Evolutionary conservation across 2,888 invertebrate genomes (phyloP), one percentile per base, ranked within the genome.

Genomic region (Diloba caeruleocephala): DNA sequence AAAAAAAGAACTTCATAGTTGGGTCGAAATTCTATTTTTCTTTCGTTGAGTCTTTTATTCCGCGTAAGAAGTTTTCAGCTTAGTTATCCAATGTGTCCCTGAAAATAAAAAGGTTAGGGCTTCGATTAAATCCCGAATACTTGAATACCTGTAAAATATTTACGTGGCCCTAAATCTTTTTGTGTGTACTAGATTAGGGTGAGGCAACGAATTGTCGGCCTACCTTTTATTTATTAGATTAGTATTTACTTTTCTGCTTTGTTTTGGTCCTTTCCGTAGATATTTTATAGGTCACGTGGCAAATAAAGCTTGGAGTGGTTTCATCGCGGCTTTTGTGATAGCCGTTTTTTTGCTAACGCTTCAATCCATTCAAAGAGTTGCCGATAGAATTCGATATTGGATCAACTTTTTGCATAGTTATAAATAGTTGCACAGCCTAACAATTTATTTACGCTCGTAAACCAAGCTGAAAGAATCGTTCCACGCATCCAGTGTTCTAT

Each of bases 351-450:
- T 45, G 45, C n/a, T n/a, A 15, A 26, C 26, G 10, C 17, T 32
- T 10, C 23, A 26, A 7, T 39, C 34, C 43, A 46, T 62, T 66
- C 55, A 67, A 15, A 39, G n/a, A n/a, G 15, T 65, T 32, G 26
- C 28, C 61, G 62, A 67, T 61, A 46, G 54, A 61, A 53, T 61
- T 15, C 28, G 23, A 61, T 61, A 62, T 62, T 61, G 67, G 42
- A 61, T 61, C 38, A 53, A 52, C 38, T 26, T 46, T 63, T 63
- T 56, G 58, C 36, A 50, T 44, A 14, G 50, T 32, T 36, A 51
- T n/a, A n/a, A n/a, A n/a, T n/a, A 38, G 32, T 53, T 46, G n/a
- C n/a, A n/a, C n/a, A n/a, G n/a, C 10, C 31, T 19, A 29, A 36
- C 42, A 13, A 51, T 39, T 25, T 28, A 52, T 45, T 50, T 37